These are phyloP conservation scores for Parnassius smintheus DNA, from an alignment of 2,888 invertebrate genomes.

Conservation along the genomic window DNA sequence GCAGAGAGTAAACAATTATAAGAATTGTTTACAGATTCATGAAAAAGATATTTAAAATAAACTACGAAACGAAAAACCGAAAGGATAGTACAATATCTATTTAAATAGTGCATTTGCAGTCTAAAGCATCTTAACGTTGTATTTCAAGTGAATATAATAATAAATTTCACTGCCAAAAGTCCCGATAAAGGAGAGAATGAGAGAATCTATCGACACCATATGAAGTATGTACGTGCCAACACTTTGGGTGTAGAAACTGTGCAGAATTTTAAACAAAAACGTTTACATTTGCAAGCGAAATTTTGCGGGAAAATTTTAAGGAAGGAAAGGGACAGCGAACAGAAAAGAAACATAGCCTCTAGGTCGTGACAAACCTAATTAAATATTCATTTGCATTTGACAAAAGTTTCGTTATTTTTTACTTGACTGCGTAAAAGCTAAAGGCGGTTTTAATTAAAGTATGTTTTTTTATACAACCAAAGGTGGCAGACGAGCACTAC, in stretches of 20 bases:
- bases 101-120: conserved; percentile 1
- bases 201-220: conserved; percentile 23
- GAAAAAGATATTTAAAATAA: too few relatives aligned
- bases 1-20: too few relatives aligned
- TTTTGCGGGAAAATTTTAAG: background rate
- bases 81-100: conserved; percentile 8
- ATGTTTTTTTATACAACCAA: too few relatives aligned
- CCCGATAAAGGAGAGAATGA: conserved; percentile 20
- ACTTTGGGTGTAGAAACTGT: conserved; percentile 11
- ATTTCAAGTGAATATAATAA: conserved; percentile 24
- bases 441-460: too few relatives aligned
- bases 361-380: conserved; percentile 2
- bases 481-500: too few relatives aligned
- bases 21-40: too few relatives aligned
- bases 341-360: conserved; percentile 9
- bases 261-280: conserved; percentile 18
- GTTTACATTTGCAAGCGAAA: conserved; percentile 18
- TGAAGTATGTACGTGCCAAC: conserved; percentile 17
- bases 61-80: background rate
- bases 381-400: conserved; percentile 5
- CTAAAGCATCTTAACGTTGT: conserved; percentile 15
- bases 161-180: conserved; percentile 21
- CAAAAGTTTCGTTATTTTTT: too few relatives aligned
- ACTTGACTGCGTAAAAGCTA: too few relatives aligned
- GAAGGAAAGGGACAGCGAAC: conserved; percentile 6